A percentile compares a stretch with the other conserved stretches of the same genome.
These are phyloP conservation scores for Amorpha juglandis DNA, from an alignment of 2,888 invertebrate genomes.

Conservation along the genomic window DNA sequence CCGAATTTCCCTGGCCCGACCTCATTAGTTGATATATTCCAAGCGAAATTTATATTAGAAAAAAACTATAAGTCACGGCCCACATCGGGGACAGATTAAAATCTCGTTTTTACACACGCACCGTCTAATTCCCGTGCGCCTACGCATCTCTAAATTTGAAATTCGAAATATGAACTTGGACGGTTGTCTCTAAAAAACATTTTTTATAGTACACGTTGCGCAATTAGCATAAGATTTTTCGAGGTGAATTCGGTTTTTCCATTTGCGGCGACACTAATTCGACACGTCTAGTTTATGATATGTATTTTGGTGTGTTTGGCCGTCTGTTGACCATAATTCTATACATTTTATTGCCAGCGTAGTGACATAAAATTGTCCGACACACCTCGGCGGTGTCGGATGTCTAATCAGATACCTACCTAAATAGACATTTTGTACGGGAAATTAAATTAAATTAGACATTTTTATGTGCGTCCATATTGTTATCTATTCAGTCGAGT, in stretches of 20 bases:
- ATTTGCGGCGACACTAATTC: slow-evolving; percentile 70
- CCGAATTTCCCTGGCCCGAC: slow-evolving; percentile 51
- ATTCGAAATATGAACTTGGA: slow-evolving; percentile 66
- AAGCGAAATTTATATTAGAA: slow-evolving; percentile 68
- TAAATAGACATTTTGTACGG: slow-evolving; percentile 41
- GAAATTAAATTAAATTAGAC: slow-evolving; percentile 42
- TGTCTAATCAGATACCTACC: slow-evolving; percentile 54
- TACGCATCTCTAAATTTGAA: slow-evolving; percentile 72
- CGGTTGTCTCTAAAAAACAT: slow-evolving; percentile 51
- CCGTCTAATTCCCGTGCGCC: slow-evolving; percentile 70
- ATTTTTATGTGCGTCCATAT: slow-evolving; percentile 33
- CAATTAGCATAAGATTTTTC: slow-evolving; percentile 72
- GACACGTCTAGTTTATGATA: slow-evolving; percentile 69
- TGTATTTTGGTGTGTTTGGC: slow-evolving; percentile 60
- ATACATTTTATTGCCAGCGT: slow-evolving; percentile 64
- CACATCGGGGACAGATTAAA: slow-evolving; percentile 72
- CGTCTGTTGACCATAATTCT: slow-evolving; percentile 61
- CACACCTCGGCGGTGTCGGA: slow-evolving; percentile 56
- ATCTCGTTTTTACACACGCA: slow-evolving; percentile 73
- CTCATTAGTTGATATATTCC: slow-evolving; percentile 71
- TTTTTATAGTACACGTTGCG: slow-evolving; percentile 49
- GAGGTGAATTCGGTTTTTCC: slow-evolving; percentile 63
- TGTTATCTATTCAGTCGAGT: neutral
- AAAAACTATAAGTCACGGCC: slow-evolving; percentile 75
- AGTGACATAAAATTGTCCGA: slow-evolving; percentile 66